Base-by-base conservation (phyloP, 2,113 vertebrate species). In the Suncus etruscus region DNA sequence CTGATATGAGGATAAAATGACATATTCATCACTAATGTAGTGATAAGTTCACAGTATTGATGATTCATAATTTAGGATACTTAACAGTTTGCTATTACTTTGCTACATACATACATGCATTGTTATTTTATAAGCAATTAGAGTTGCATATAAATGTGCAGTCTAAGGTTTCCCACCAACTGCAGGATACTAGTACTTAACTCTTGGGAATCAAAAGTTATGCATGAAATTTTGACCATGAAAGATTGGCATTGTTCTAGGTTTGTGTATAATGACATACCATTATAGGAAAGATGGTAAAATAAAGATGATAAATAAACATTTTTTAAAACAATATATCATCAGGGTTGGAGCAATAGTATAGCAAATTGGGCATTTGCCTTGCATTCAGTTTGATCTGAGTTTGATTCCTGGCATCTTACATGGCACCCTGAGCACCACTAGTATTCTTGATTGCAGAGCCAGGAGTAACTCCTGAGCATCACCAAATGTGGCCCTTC, bases 111-210 rank as follows among this genome's bases (percentile, higher is more conserved):
- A 39, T 39, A 39, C 7, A 65, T 65, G 63, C 63, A 25, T 22
- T 91, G 29, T 91, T n/a, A 84, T 72, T 45, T 20, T 12, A 39
- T 58, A 91, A 90, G 39, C 14, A 80, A 63, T 79, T 47, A 76
- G 12, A 18, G 14, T 32, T 2, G 27, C 65, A 66, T 66, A 29
- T 66, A 29, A 39, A 61, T 61, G 58, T 61, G 22, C 58, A 61
- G 4, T 18, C 18, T 58, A 32, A 70, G 31, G 15, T 20, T 72
- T 39, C 69, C 8, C 8, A 18, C 32, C 31, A 72, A 39, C 3
- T 3, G 31, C 16, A 39, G 69, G 31, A 8, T 72, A 72, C 4
- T 72, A 39, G 31, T 39, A 72, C 4, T 31, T 32, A 32, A 39
- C 6, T 72, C 20, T 72, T 72, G 31, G 68, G 69, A 39, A 32